Conservation (phyloP, 2,888 invertebrate species). For the Chymomyza amoena region DNA sequence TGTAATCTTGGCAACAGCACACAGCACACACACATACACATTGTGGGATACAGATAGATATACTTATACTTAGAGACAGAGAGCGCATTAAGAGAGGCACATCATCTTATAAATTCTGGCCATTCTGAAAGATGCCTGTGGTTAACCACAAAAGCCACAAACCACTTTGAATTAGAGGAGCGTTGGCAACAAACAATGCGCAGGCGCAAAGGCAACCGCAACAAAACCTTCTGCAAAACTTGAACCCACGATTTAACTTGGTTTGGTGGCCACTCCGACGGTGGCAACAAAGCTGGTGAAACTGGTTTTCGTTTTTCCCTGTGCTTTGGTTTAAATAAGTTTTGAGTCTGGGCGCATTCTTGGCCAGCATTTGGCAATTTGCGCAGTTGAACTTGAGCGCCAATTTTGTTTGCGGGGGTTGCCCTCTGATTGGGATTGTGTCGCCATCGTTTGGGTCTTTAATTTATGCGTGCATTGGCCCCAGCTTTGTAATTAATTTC, state of each 20-base stretch:
- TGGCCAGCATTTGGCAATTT: slow-evolving; percentile 32
- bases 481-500: slow-evolving; percentile 40
- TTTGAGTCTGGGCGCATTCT: slow-evolving; percentile 22
- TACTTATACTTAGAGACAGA: neutral
- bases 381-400: slow-evolving; percentile 45
- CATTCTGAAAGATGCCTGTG: slow-evolving; percentile 64
- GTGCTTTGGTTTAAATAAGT: slow-evolving; percentile 44
- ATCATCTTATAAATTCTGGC: slow-evolving; percentile 68
- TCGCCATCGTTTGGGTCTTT: slow-evolving; percentile 22
- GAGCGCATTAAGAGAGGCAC: slow-evolving; percentile 35
- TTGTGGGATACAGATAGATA: neutral
- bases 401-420: slow-evolving; percentile 4
- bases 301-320: slow-evolving; percentile 48
- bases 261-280: neutral
- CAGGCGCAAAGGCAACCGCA: neutral
- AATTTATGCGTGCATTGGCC: slow-evolving; percentile 62
- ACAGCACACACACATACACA: no score
- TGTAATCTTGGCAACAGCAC: slow-evolving; percentile 53
- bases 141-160: slow-evolving; percentile 52
- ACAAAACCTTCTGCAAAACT: slow-evolving; percentile 1
- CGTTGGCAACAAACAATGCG: neutral
- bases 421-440: neutral
- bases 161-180: slow-evolving; percentile 4
- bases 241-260: neutral
- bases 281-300: slow-evolving; percentile 6